A percentile compares a stretch with the other conserved stretches of the same genome.
Conservation (phyloP, 2,888 invertebrate species). For the Furcula furcula region DNA sequence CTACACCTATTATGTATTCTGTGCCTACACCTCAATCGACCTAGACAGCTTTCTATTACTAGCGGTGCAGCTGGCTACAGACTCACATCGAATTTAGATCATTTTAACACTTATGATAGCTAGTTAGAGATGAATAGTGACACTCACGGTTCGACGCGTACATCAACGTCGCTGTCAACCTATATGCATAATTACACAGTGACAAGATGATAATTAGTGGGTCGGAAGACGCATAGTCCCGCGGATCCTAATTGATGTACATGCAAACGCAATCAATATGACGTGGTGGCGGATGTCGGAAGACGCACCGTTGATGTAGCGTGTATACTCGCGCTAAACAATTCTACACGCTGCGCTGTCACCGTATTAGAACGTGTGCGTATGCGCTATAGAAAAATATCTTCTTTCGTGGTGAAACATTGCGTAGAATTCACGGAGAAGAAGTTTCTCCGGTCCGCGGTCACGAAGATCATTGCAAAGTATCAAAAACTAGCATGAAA, state of each 20-base stretch:
- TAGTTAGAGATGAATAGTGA: constrained; percentile 23
- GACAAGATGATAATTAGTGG: constrained; percentile 76
- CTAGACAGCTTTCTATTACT: no score
- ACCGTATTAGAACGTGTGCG: constrained; percentile 11
- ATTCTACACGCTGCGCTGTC: constrained; percentile 12
- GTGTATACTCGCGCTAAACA: constrained; percentile 16
- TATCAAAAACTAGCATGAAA: no score
- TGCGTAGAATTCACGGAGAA: no score
- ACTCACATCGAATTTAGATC: not conserved
- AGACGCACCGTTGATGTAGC: constrained; percentile 31
- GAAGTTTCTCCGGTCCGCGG: no score
- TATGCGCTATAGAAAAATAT: no score
- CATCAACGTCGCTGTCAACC: constrained; percentile 57
- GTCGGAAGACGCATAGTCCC: constrained; percentile 72
- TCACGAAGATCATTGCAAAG: no score
- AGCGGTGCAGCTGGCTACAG: not conserved
- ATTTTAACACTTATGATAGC: constrained; percentile 4
- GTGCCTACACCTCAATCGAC: not conserved
- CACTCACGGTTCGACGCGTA: constrained; percentile 30
- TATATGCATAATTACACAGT: constrained; percentile 62
- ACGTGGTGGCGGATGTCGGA: constrained; percentile 62
- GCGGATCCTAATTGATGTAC: constrained; percentile 77
- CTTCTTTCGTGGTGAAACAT: no score
- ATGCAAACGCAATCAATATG: constrained; percentile 79
- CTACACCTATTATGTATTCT: no score